phyloP scores from a whole-genome alignment of 1,140 invertebrate species.

The Bombus consobrinus region DNA sequence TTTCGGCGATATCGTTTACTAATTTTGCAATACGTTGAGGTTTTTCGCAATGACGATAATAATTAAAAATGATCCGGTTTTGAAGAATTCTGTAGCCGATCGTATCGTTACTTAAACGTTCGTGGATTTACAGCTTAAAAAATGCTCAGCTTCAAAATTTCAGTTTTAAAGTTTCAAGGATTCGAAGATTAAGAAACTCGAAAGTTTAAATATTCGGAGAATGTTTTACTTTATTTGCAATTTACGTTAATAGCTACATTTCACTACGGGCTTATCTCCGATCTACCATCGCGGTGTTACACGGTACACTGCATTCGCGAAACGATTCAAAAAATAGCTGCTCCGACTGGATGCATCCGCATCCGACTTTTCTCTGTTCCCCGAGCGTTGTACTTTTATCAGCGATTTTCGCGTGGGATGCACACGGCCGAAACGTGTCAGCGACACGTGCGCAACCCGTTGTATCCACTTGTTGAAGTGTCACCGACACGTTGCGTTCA shows the following conservation, averaged over 20 bases:
- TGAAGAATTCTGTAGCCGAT: no score
- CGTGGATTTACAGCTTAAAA: no score
- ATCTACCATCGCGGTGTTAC: not conserved
- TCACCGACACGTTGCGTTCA: conserved; percentile 66
- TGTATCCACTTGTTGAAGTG: conserved; percentile 68
- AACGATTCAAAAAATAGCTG: conserved; percentile 35
- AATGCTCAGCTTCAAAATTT: no score
- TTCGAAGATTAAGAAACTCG: not conserved
- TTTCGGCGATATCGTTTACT: not conserved
- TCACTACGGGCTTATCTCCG: not conserved
- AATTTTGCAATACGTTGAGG: not conserved
- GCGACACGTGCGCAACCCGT: conserved; percentile 58
- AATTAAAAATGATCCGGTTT: not conserved
- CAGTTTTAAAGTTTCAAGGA: not conserved
- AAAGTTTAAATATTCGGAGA: not conserved
- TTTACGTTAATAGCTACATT: not conserved
- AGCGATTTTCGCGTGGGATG: conserved; percentile 14
- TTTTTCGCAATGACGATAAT: not conserved
- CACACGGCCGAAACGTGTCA: conserved; percentile 53
- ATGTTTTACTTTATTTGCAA: not conserved
- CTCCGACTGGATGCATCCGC: conserved; percentile 1
- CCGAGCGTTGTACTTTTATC: conserved; percentile 45
- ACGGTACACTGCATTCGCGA: not conserved
- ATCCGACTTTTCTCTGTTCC: conserved; percentile 31
- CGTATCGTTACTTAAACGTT: no score